Base-by-base conservation (phyloP, 2,888 invertebrate species). In the Agrotis exclamationis region DNA sequence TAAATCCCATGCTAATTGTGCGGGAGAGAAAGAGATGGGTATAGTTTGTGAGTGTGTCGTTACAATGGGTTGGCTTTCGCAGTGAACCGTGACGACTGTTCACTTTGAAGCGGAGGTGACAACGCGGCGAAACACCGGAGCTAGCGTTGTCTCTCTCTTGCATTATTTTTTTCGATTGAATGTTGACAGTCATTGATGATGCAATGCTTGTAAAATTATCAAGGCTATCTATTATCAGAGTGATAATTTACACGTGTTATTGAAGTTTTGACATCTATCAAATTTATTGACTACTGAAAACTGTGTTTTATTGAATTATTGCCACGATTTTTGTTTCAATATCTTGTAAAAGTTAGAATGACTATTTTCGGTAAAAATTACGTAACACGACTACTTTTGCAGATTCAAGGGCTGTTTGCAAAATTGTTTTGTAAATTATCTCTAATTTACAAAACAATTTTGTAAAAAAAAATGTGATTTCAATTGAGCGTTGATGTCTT, bases 41-140 rank as follows among this genome's bases (percentile, higher is more conserved):
- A 76, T 81, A 88, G 83, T 91, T 85, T 78, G 85, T 85, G 79
- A 74, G 85, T 82, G 83, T 65, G 74, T 80, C 84, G 80, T 73
- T 82, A 83, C 88, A 92, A 94, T 94, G 96, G 96, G 96, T 93
- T 86, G 96, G 92, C 94, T 92, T 92, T 91, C 86, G 90, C 93
- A 88, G 87, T 91, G 93, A 93, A 91, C 92, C 93, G 92, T 95
- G 93, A 94, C 93, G 93, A 90, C 91, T 90, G 93, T 93, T 94
- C 92, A 79, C 82, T 91, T 95, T 92, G 89, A 94, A 94, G 95
- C 90, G 86, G 95, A 90, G 94, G 89, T 92, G 90, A 94, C 91
- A 91, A 89, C 86, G 85, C 76, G 70, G 88, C 74, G 81, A 76
- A 86, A 78, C 83, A 69, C 79, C 78, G 84, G 67, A 64, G 80